phyloP scores from a whole-genome alignment of 2,797 vertebrate genomes.

The Scolopax rusticola region DNA sequence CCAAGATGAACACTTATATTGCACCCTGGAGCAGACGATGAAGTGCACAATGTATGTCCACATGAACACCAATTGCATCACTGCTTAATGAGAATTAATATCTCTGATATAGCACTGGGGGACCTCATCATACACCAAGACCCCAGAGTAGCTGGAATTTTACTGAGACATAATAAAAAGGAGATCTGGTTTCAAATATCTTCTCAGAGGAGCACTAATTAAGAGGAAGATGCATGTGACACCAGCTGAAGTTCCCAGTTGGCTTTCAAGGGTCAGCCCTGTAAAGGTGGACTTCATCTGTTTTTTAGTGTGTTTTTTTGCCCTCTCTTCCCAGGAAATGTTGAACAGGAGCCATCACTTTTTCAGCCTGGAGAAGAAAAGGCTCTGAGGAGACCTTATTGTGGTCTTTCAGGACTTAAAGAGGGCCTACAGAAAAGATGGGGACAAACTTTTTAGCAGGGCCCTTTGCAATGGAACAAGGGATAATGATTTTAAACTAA shows the following conservation, averaged over 20 bases:
- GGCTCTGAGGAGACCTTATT: background rate
- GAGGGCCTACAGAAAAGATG: background rate
- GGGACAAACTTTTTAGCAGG: background rate
- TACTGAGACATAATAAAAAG: background rate
- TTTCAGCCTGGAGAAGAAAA: background rate
- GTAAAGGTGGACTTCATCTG: background rate
- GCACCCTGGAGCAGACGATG: background rate
- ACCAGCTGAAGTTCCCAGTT: background rate
- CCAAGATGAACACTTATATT: accelerated
- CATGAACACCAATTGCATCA: background rate
- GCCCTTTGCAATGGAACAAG: background rate
- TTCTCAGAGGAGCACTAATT: constrained; percentile 8
- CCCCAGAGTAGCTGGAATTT: constrained; percentile 16
- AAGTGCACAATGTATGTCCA: background rate
- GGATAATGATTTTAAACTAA: background rate
- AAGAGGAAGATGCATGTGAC: background rate
- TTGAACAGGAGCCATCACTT: background rate
- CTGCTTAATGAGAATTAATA: constrained; percentile 55
- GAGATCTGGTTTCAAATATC: background rate
- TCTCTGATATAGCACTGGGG: background rate
- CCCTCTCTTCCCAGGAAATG: background rate
- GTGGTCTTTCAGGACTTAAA: background rate
- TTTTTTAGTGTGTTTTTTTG: background rate
- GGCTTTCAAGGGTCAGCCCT: constrained; percentile 24
- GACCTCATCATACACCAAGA: background rate